Evolutionary conservation across 2,888 invertebrate species (phyloP), one percentile per base, ranked within the genome.

Genomic region (Cerastoderma edule): DNA sequence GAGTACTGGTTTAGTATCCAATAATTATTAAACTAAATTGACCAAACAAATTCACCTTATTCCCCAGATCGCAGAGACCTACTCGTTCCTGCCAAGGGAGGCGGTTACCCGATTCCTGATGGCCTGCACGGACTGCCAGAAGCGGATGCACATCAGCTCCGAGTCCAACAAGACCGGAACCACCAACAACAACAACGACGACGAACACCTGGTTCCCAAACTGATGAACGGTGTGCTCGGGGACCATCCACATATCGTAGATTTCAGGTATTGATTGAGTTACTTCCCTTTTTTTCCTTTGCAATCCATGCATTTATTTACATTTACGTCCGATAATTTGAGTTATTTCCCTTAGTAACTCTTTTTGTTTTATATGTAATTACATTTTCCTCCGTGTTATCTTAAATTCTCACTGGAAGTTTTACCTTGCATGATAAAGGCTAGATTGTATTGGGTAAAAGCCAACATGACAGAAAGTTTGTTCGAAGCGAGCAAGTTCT

Each of bases 91-190:
- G 88, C 98, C 98, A 4, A 95, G 98, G 73, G 98, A 98, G 93
- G 98, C 98, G 65, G 98, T 98, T 92, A 98, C 98, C 75, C 96
- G 97, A 89, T 98, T 98, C 94, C 95, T 98, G 75, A 95, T 98
- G 93, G 97, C 97, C 89, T 98, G 98, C 93, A 96, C 96, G 54
- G 97, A 98, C 93, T 98, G 98, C 93, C 96, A 97, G 91, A 95
- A 96, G 91, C 88, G 92, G 65, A 94, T 93, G 93, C 93, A 95
- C 86, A 83, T 90, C 75, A 94, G 94, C 93, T 93, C 87, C 27
- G 90, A 79, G n/a, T 81, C 77, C 50, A 74, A 77, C 32, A 84
- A 85, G 67, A 67, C 70, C 10, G 39, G 60, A 8, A 70, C 67
- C 39, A 73, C 78, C 76, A 83, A 83, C 67, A 86, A 84, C 75